Conservation (phyloP, 2,797 vertebrate genomes). For the Hipposideros larvatus region DNA sequence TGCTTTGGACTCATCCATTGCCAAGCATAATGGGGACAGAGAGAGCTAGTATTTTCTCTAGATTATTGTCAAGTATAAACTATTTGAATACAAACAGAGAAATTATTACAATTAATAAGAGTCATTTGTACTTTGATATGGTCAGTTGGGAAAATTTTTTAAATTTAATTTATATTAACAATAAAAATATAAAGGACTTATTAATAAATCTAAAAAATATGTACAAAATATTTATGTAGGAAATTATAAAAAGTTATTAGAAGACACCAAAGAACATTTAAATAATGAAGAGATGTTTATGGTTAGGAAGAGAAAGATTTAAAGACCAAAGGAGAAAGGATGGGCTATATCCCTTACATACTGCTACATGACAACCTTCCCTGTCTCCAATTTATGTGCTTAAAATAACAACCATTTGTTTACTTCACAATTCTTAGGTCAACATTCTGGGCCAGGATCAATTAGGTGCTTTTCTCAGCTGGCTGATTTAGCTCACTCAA, state of each 20-base stretch:
- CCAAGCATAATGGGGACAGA: neutral
- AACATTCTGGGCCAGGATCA: neutral
- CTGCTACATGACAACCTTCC: neutral
- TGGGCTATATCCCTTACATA: neutral
- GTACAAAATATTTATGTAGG: neutral
- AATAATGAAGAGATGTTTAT: neutral
- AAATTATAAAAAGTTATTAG: neutral
- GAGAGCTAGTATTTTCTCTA: neutral
- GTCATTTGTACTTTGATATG: neutral
- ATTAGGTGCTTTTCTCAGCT: neutral
- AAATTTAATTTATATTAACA: neutral
- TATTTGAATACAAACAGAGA: neutral
- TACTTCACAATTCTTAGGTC: conserved; percentile 15
- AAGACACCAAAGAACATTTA: neutral
- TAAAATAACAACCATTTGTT: neutral
- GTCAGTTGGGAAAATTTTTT: neutral
- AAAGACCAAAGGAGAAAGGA: neutral
- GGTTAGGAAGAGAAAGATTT: neutral
- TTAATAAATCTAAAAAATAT: neutral
- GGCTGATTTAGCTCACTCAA: neutral
- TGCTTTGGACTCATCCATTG: neutral
- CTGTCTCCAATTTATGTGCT: neutral
- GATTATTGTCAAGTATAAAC: neutral
- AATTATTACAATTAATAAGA: neutral
- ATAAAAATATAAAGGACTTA: neutral